Evolutionary conservation across 2,113 vertebrate genomes (phyloP).

Genomic region (Leiothrix lutea): DNA sequence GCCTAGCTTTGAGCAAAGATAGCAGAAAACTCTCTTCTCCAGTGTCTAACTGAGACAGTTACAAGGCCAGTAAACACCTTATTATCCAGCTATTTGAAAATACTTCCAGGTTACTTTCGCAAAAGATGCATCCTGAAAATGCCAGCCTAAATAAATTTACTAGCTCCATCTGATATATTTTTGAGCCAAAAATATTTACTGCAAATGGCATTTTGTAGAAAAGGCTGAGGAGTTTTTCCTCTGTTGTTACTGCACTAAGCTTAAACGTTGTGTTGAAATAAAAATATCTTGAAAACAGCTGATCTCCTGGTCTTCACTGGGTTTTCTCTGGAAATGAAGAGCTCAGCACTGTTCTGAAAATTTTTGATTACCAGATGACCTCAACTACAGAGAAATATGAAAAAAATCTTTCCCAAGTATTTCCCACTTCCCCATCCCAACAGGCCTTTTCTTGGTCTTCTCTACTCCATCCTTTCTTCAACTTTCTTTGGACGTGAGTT

Average conservation of each 20-base stretch:
- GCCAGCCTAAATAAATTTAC: neutral
- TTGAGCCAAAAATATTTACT: neutral
- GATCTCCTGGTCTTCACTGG: neutral
- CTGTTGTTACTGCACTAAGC: neutral
- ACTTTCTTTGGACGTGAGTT: neutral
- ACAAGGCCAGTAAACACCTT: neutral
- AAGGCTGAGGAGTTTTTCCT: neutral
- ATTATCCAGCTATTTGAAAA: neutral
- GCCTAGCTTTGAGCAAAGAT: neutral
- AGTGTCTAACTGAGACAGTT: neutral
- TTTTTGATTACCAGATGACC: neutral
- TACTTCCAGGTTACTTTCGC: neutral
- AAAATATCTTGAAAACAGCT: neutral
- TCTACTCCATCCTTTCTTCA: neutral
- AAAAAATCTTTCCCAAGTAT: neutral
- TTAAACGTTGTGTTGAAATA: neutral
- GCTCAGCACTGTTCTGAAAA: neutral
- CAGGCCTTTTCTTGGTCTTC: neutral
- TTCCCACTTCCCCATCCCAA: neutral
- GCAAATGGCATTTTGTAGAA: neutral
- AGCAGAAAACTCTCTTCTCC: neutral
- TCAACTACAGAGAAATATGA: neutral
- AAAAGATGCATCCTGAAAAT: neutral
- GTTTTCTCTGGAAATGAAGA: neutral
- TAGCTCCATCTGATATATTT: neutral